Conservation (phyloP, 1,140 invertebrate species). For the Drepana arcuata region DNA sequence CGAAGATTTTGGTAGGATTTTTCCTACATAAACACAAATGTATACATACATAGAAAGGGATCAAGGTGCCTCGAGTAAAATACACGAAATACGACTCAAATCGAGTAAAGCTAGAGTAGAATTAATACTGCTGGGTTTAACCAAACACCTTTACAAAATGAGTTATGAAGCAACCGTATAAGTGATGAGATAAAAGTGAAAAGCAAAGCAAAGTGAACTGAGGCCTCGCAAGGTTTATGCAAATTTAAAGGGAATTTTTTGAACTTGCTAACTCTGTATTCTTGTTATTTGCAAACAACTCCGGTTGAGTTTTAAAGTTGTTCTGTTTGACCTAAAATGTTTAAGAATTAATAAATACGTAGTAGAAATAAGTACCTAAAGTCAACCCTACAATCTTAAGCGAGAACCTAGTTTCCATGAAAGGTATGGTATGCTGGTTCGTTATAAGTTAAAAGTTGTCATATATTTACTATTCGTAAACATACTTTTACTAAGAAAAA, state of each 20-base stretch:
- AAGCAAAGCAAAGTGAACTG: conserved; percentile 35
- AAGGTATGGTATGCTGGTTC: background rate
- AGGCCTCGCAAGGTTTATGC: conserved; percentile 45
- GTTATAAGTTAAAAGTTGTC: too few species aligned
- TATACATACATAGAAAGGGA: too few species aligned
- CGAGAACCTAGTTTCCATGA: background rate
- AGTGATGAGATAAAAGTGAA: conserved; percentile 38
- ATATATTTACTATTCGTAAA: too few species aligned
- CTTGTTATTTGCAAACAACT: conserved; percentile 59
- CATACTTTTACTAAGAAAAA: too few species aligned
- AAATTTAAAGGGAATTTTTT: conserved; percentile 57
- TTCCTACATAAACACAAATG: conserved; percentile 10
- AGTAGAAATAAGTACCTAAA: background rate
- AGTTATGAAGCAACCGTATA: conserved; percentile 25
- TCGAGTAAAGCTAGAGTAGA: too few species aligned
- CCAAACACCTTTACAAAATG: conserved; percentile 32
- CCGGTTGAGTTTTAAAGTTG: conserved; percentile 16
- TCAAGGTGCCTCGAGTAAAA: too few species aligned
- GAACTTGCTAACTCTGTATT: conserved; percentile 47
- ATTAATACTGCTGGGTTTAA: too few species aligned
- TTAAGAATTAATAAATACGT: conserved; percentile 11
- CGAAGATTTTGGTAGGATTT: conserved; percentile 9
- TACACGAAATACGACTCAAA: too few species aligned
- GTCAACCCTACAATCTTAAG: background rate
- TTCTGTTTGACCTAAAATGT: conserved; percentile 23